Conservation (phyloP, 2,888 invertebrate genomes). For the Drosophila sordidapex region DNA sequence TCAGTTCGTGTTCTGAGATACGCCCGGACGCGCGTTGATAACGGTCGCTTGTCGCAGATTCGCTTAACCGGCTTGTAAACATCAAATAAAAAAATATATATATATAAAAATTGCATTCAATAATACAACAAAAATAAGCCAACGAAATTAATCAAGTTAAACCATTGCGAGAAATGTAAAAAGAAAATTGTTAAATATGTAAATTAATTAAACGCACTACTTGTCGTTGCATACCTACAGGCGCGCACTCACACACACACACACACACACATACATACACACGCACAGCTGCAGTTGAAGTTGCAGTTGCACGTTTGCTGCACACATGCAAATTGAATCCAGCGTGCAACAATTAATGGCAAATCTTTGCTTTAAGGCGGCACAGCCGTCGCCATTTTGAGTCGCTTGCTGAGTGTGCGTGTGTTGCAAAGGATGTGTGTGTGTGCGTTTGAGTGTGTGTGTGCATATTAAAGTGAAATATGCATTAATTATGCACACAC, state of each 20-base stretch:
- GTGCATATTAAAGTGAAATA: slow-evolving; percentile 78
- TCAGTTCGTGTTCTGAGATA: slow-evolving; percentile 84
- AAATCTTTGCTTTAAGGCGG: slow-evolving; percentile 77
- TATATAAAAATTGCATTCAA: not conserved
- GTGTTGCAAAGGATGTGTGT: slow-evolving; percentile 13
- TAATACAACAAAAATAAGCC: slow-evolving; percentile 1
- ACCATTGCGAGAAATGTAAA: slow-evolving; percentile 10
- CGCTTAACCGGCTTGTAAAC: slow-evolving; percentile 53
- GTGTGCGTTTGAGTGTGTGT: slow-evolving; percentile 24
- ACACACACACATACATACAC: slow-evolving; percentile 7
- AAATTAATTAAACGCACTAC: not conserved
- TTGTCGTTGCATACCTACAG: slow-evolving; percentile 52
- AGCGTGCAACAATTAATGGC: slow-evolving; percentile 82
- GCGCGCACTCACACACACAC: slow-evolving; percentile 42
- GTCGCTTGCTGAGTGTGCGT: not conserved
- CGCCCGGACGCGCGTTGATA: slow-evolving; percentile 79
- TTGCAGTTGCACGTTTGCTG: slow-evolving; percentile 12
- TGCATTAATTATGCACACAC: slow-evolving; percentile 79
- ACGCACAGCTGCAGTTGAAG: slow-evolving; percentile 13
- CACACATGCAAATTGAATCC: slow-evolving; percentile 69
- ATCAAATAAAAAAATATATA: slow-evolving; percentile 17
- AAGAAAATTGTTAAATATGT: slow-evolving; percentile 7
- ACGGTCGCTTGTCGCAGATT: slow-evolving; percentile 51
- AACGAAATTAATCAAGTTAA: slow-evolving; percentile 6
- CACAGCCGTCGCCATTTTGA: slow-evolving; percentile 65